Evolutionary conservation across 2,797 vertebrate genomes (phyloP).

Genomic region (Centropyge bicolor): DNA sequence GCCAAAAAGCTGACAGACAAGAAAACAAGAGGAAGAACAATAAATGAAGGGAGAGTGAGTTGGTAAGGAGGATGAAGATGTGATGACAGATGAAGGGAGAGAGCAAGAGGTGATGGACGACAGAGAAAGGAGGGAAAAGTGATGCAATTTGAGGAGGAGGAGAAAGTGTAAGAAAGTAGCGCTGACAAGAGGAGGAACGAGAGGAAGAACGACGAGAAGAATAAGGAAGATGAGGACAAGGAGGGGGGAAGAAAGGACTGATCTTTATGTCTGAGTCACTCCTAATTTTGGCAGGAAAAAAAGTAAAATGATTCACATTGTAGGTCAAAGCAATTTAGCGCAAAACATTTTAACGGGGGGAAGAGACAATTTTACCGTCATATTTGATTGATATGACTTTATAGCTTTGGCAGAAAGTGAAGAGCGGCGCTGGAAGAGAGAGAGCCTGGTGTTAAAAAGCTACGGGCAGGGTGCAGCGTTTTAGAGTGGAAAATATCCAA

Average conservation of each 20-base stretch:
- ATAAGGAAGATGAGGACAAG: neutral
- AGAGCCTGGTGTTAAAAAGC: constrained; percentile 16
- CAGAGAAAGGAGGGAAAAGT: neutral
- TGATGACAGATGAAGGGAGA: constrained; percentile 7
- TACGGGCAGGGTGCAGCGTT: constrained; percentile 9
- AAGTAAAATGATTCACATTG: constrained; percentile 52
- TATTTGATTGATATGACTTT: constrained; percentile 61
- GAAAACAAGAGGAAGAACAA: constrained; percentile 8
- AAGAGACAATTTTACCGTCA: constrained; percentile 48
- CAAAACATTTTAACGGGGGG: constrained; percentile 56
- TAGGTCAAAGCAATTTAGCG: constrained; percentile 61
- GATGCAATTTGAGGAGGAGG: neutral
- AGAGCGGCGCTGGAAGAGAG: neutral
- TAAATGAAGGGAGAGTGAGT: neutral
- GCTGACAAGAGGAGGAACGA: constrained; percentile 3
- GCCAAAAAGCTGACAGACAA: constrained; percentile 3
- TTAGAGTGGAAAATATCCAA: constrained; percentile 13
- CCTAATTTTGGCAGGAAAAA: constrained; percentile 34
- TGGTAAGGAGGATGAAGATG: neutral
- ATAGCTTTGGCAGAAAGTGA: constrained; percentile 37
- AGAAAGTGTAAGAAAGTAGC: neutral
- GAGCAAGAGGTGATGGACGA: neutral
- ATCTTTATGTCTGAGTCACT: constrained; percentile 40
- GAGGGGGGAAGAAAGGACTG: constrained; percentile 24
- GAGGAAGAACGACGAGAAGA: neutral